A percentile compares a stretch with the other conserved stretches of the same genome.
Evolutionary conservation across 2,888 invertebrate genomes (phyloP).

Genomic region (Galerucella nymphaeae): DNA sequence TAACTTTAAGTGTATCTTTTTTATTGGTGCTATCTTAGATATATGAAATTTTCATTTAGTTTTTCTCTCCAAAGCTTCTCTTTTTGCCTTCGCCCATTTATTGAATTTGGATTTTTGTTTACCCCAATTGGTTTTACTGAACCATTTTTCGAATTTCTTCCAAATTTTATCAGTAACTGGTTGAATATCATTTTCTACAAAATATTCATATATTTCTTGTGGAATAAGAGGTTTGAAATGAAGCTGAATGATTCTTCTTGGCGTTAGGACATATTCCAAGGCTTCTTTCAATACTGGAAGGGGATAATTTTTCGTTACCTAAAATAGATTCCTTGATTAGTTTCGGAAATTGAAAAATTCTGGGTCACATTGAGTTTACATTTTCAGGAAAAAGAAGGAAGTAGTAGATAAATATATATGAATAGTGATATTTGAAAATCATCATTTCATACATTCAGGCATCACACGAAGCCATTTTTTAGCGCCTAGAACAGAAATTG

Average conservation of each 20-base stretch:
- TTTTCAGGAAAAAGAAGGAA: too few relatives aligned
- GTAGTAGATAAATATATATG: too few relatives aligned
- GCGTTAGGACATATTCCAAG: slow-evolving; percentile 64
- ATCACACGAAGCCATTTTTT: too few relatives aligned
- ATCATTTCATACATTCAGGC: too few relatives aligned
- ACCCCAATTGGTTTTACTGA: slow-evolving; percentile 54
- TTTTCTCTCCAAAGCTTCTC: not conserved
- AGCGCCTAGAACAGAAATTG: too few relatives aligned
- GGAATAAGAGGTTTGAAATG: slow-evolving; percentile 67
- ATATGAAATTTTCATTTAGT: too few relatives aligned
- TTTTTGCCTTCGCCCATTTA: slow-evolving; percentile 19
- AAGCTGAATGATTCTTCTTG: slow-evolving; percentile 67
- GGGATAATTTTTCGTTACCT: slow-evolving; percentile 68
- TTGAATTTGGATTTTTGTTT: slow-evolving; percentile 14
- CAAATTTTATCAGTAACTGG: slow-evolving; percentile 65
- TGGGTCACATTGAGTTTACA: too few relatives aligned
- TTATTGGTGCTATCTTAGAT: too few relatives aligned
- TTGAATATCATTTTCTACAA: slow-evolving; percentile 59
- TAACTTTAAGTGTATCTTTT: too few relatives aligned
- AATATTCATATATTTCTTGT: slow-evolving; percentile 66
- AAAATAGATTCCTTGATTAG: not conserved
- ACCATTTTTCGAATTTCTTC: slow-evolving; percentile 68
- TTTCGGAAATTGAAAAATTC: too few relatives aligned
- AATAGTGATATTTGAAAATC: too few relatives aligned
- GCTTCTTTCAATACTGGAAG: slow-evolving; percentile 66